Evolutionary conservation across 2,113 vertebrate species (phyloP), one percentile per base, ranked within the genome.

Genomic region (Phainopepla nitens): DNA sequence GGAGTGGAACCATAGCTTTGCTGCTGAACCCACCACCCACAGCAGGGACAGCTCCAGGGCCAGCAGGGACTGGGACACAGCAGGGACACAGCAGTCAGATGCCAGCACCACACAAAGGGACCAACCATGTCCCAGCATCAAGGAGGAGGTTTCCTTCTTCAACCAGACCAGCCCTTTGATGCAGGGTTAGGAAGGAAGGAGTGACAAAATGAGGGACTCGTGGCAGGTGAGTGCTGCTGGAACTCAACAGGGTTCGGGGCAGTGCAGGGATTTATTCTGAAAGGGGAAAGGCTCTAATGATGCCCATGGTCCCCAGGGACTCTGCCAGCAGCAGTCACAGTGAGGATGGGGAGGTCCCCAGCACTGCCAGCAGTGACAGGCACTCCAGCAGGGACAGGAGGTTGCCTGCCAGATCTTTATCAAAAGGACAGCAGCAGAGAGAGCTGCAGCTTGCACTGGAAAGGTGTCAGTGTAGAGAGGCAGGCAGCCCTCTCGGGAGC

Each of bases 351-450:
- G 89, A 96, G 80, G 89, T 94, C 49, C 56, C 53, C 7, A 1
- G 88, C 45, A 42, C 71, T 2, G 2, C n/a, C 71, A 83, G 80
- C 50, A 89, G 65, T 81, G 95, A 92, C 94, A 96, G 78, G 73
- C 81, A 53, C 72, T 96, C 87, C 57, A 41, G 87, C 57, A 87
- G 68, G 39, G 88, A 88, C 0, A 3, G 84, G n/a, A 92, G 21
- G 0, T 70, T 0, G 1, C 72, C 15, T 90, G 79, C 84, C 78
- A 95, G 77, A 95, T 96, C 81, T 89, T 91, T 93, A 96, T 97
- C 93, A 95, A 96, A 97, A 89, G 89, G 87, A 81, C 35, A 70
- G 95, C 89, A 95, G 80, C 76, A 73, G 69, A 60, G 89, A 65
- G 68, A 82, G 73, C 58, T 0, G 1, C 83, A 60, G 89, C 87